Evolutionary conservation across 2,888 invertebrate genomes (phyloP).

Genomic region (Asteroscopus sphinx): DNA sequence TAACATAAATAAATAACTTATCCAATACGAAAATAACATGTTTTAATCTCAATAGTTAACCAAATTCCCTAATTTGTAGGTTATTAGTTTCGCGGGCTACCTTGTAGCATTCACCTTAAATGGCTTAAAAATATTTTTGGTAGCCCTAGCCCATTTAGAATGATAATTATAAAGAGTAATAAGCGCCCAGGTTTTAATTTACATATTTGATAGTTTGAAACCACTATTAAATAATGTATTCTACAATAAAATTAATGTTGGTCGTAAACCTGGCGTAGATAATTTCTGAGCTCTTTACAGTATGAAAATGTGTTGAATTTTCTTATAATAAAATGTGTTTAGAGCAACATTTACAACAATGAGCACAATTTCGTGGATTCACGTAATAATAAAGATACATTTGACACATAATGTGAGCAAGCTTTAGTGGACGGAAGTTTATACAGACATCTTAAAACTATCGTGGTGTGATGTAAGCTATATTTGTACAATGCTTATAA

Average conservation of each 20-base stretch:
- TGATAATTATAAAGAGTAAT: too few relatives aligned
- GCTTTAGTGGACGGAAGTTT: conserved; percentile 38
- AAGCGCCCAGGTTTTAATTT: too few relatives aligned
- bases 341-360: conserved; percentile 36
- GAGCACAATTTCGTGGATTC: conserved; percentile 27
- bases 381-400: conserved; percentile 23
- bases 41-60: not conserved
- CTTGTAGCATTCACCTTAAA: too few relatives aligned
- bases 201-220: too few relatives aligned
- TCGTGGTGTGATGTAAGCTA: not conserved
- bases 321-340: conserved; percentile 9
- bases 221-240: too few relatives aligned
- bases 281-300: not conserved
- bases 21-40: not conserved
- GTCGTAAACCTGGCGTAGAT: not conserved
- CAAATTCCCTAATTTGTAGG: too few relatives aligned
- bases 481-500: too few relatives aligned
- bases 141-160: too few relatives aligned
- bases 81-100: too few relatives aligned
- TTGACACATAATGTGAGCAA: conserved; percentile 52
- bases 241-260: not conserved
- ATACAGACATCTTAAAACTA: conserved; percentile 28
- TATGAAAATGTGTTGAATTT: not conserved
- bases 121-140: too few relatives aligned
- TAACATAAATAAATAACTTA: too few relatives aligned